Base-by-base conservation (phyloP, 2,113 vertebrate species). In the Limanda limanda region DNA sequence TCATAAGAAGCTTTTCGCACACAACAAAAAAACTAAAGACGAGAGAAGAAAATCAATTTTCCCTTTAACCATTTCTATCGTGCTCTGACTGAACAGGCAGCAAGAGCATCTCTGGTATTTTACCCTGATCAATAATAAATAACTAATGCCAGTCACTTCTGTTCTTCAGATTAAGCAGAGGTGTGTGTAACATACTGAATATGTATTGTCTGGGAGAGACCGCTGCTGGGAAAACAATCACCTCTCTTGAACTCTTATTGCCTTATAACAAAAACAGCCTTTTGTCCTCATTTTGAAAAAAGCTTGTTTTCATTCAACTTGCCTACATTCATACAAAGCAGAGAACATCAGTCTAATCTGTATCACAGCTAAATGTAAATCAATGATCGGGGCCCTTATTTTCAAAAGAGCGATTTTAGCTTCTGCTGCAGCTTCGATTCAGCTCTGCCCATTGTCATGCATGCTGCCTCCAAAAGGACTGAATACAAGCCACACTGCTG, bases 51-150 rank as follows among this genome's bases (percentile, higher is more conserved):
- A 73, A 85, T 54, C 62, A 6, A 67, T 73, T 14, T 12, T 55
- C 57, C 15, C 37, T 52, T 56, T 48, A 42, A 47, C 23, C 61
- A 70, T 64, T 59, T 74, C 70, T 78, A 68, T 73, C 18, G 40
- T 68, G 21, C 65, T 72, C 56, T 66, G 74, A 78, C 10, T 81
- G 54, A 79, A 31, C 31, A 83, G 72, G 69, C 65, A 82, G 40
- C 62, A 68, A 42, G 31, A 75, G 60, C 27, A 75, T 48, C 74
- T 78, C 51, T 72, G 71, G 51, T 82, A 74, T 81, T 79, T 71
- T 82, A 70, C 18, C 58, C 54, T 21, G 69, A 85, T 76, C 81
- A 71, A 89, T 84, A 79, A 81, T 63, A 79, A 71, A 89, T 79
- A 82, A 84, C 84, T 25, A 82, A 86, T 60, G 20, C 37, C 51